Percentiles rank a stretch among this genome's conserved stretches.
Evolutionary conservation across 2,888 invertebrate genomes (phyloP).

Genomic region (Cremastinae sp.): DNA sequence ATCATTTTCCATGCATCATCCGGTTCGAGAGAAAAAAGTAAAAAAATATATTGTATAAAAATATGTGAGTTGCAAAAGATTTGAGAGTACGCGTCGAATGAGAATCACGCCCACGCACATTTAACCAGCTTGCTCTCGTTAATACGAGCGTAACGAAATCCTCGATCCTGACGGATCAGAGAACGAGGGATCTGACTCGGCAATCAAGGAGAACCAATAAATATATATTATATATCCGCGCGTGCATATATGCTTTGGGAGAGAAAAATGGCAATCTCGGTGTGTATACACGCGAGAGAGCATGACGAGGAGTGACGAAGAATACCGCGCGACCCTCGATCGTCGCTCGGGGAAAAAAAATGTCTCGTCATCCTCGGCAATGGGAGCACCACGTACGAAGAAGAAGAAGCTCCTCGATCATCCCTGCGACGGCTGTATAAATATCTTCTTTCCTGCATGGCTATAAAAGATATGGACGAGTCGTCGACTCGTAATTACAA

Average conservation of each 20-base stretch:
- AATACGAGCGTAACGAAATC: slow-evolving; percentile 37
- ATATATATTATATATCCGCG: slow-evolving; percentile 18
- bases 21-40: too few species aligned
- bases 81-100: neutral
- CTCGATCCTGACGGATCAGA: slow-evolving; percentile 4
- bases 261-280: slow-evolving; percentile 29
- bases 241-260: slow-evolving; percentile 34
- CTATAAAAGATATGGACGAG: slow-evolving; percentile 74
- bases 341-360: slow-evolving; percentile 62
- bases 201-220: slow-evolving; percentile 48
- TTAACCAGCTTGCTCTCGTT: slow-evolving; percentile 26
- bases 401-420: slow-evolving; percentile 74
- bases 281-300: slow-evolving; percentile 18
- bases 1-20: neutral
- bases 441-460: slow-evolving; percentile 77
- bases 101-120: too few species aligned
- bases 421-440: slow-evolving; percentile 77
- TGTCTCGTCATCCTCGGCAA: slow-evolving; percentile 74
- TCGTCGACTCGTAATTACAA: slow-evolving; percentile 72
- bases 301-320: slow-evolving; percentile 55
- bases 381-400: slow-evolving; percentile 62
- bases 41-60: too few species aligned
- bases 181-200: neutral
- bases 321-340: slow-evolving; percentile 45
- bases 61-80: too few species aligned